Base-by-base conservation (phyloP, 2,888 invertebrate species). In the Lysandra coridon region DNA sequence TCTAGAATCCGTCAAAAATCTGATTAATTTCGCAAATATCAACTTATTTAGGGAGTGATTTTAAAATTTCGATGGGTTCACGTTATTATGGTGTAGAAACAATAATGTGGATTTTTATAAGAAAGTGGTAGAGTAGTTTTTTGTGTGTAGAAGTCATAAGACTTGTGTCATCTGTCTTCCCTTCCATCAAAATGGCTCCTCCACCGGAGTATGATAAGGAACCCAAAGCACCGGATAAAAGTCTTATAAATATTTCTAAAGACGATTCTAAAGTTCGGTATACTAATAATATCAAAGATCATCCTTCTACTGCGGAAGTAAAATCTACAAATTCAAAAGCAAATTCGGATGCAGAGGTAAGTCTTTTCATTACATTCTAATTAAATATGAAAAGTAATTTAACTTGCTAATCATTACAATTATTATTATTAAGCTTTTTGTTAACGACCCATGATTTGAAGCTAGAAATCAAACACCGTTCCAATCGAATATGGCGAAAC, bases 141-240 rank as follows among this genome's bases (percentile, higher is more conserved):
- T 89, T 90, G 92, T 90, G 93, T 90, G 88, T 85, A 89, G 91
- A 91, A 93, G 93, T 94, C 94, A 91, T 92, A 93, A 91, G 93
- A 95, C 94, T 92, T 93, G 94, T 94, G 95, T 95, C 94, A 94
- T 95, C 94, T 95, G 95, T 94, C 93, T 95, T 90, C 90, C 92
- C 92, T 94, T 93, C 94, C 93, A 93, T 92, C 95, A 96, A 96
- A 95, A 97, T 97, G 97, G 96, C 96, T 95, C 96, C 97, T 95
- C 96, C 96, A 92, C 97, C 97, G 93, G 96, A 96, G 92, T 96
- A 96, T 95, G 96, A 96, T 94, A 96, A 95, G 95, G 96, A 96
- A 95, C 96, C 96, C 83, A 96, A 97, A 94, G 96, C 96, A 88
- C 96, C 96, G 86, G 96, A 97, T 93, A 96, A 96, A 96, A 92